These are phyloP conservation scores for Athalia cordata DNA, from an alignment of 2,888 invertebrate genomes.

Conservation along the genomic window DNA sequence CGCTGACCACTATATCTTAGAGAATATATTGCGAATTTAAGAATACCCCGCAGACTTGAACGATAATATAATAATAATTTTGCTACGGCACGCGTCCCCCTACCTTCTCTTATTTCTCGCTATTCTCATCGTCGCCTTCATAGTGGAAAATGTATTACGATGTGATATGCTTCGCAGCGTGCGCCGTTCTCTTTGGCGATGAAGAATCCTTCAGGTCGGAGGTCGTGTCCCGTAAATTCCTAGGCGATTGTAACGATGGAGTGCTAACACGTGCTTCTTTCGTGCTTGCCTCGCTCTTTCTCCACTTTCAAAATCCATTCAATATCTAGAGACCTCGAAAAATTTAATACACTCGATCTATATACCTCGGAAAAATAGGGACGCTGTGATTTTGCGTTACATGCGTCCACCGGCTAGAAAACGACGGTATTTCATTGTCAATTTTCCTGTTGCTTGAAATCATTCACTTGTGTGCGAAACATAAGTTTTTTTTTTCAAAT, in stretches of 20 bases:
- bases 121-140: too few relatives aligned
- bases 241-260: conserved; percentile 30
- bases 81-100: background rate
- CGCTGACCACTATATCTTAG: conserved; percentile 29
- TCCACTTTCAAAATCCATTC: conserved; percentile 9
- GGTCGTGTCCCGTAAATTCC: conserved; percentile 11
- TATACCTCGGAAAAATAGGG: too few relatives aligned
- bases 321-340: background rate
- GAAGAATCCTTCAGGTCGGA: conserved; percentile 16
- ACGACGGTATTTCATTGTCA: too few relatives aligned
- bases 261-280: conserved; percentile 30
- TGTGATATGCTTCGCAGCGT: conserved; percentile 18
- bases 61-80: conserved; percentile 16
- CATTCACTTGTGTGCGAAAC: too few relatives aligned
- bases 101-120: too few relatives aligned
- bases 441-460: too few relatives aligned
- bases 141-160: conserved; percentile 22
- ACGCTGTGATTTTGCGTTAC: too few relatives aligned
- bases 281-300: conserved; percentile 1
- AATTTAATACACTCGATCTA: background rate
- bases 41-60: conserved; percentile 12
- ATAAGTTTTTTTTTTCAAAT: conserved; percentile 17
- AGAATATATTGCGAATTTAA: conserved; percentile 5
- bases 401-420: too few relatives aligned
- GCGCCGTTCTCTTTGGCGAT: conserved; percentile 5